Evolutionary conservation across 2,113 vertebrate genomes (phyloP), one percentile per base, ranked within the genome.

Genomic region (Cygnus atratus): DNA sequence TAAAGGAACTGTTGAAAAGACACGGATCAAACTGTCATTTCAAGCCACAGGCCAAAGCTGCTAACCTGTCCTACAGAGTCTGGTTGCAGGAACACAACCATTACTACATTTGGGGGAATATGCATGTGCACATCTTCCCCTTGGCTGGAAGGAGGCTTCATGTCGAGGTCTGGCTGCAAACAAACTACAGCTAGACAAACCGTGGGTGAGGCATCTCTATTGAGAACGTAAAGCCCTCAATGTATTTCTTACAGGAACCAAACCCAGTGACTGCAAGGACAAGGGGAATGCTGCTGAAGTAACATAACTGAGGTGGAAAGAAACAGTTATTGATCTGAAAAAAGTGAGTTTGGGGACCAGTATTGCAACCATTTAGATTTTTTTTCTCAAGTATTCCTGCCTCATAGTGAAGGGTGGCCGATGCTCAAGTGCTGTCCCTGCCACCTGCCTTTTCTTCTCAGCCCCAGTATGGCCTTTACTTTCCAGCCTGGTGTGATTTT

Each of bases 201-300:
- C 28, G 14, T 0, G 0, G 50, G 25, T 5, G 1, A 22, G 6
- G 14, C 3, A 0, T 6, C 6, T 4, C 22, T 10, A 39, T n/a
- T 35, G 1, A 8, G 33, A 46, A 61, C 25, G 10, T 16, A 46
- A 83, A 77, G 44, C 33, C 41, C 22, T 67, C 15, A 41, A 14
- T 19, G 2, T 29, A 37, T 15, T 35, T 29, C 31, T 15, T 33
- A 52, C 29, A 54, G 44, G 15, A 92, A 70, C 19, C 54, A 48
- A 83, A 80, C 5, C 10, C 13, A 21, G 22, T 4, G 63, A 22
- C 43, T 65, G 9, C 15, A 62, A 50, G 57, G 44, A 58, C 11
- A 31, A 39, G 17, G 17, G 6, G 20, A 63, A 10, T 2, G 25
- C 46, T 80, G 50, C 72, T 80, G 26, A 43, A 52, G 14, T 21